A percentile compares a stretch with the other conserved stretches of the same genome.
Evolutionary conservation across 2,888 invertebrate genomes (phyloP).

Genomic region (Anthrax anthrax): DNA sequence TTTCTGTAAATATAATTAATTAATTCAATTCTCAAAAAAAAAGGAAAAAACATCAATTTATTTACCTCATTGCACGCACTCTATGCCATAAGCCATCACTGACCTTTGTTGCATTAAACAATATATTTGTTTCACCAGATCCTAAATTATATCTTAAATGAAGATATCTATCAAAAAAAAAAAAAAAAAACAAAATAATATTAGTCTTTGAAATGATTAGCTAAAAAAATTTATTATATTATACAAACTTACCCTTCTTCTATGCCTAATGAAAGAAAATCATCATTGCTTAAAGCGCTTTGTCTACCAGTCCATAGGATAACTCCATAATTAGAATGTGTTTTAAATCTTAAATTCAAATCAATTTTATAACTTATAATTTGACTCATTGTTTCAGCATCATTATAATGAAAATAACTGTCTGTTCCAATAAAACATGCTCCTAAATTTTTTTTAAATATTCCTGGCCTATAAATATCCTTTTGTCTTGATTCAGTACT

Average conservation of each 20-base stretch:
- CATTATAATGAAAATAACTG: constrained; percentile 78
- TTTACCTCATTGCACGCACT: constrained; percentile 57
- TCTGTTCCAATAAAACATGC: constrained; percentile 73
- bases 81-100: constrained; percentile 79
- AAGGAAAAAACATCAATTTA: constrained; percentile 3
- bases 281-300: constrained; percentile 44
- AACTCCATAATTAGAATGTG: constrained; percentile 54
- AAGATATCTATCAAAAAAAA: constrained; percentile 20
- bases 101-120: constrained; percentile 70
- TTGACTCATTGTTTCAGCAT: constrained; percentile 73
- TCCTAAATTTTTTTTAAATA: constrained; percentile 29
- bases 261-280: constrained; percentile 75
- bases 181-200: no score
- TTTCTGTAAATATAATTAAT: constrained; percentile 41
- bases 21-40: no score
- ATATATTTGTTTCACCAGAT: constrained; percentile 70
- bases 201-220: no score
- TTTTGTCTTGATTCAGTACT: constrained; percentile 11
- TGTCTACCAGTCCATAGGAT: constrained; percentile 73
- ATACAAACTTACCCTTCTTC: constrained; percentile 44
- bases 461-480: constrained; percentile 14
- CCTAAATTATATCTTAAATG: constrained; percentile 68
- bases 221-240: not conserved
- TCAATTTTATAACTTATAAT: constrained; percentile 72
- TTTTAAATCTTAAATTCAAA: constrained; percentile 75